Evolutionary conservation across 1,140 invertebrate genomes (phyloP), one percentile per base, ranked within the genome.

Genomic region (Limonius californicus): DNA sequence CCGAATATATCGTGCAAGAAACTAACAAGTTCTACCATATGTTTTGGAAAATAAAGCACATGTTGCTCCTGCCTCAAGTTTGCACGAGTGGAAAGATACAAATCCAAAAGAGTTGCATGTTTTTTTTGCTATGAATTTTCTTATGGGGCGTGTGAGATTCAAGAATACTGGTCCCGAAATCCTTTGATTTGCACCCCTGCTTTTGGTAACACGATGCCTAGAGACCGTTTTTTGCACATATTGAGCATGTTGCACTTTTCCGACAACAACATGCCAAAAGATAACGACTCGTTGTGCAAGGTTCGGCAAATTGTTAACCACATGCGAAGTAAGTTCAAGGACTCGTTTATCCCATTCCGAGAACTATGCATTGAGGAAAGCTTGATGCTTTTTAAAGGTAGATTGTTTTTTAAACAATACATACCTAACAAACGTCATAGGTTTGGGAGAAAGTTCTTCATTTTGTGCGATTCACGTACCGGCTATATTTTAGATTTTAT

Each of bases 391-490:
- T 19, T 6, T 19, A 54, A 54, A n/a, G 50, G 50, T 16, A 8
- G 27, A 11, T 11, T 32, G 50, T 21, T 54, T 21, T 54, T 54
- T 18, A 54, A 54, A 18, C 50, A 54, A 19, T 54, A 54, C 50
- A 54, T 54, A 19, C 50, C 50, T 7, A 6, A 14, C 11, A 54
- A 54, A 19, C 50, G 18, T 6, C 15, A 21, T n/a, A 2, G 50
- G 20, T 54, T 54, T 54, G 42, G 42, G 4, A 16, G 3, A 4
- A 16, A 16, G 14, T 16, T 6, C 14, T 14, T 16, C 14, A 6
- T 45, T 6, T n/a, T 32, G 27, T 32, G 4, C 11, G 27, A 11
- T 11, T 4, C 27, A 32, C 4, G 4, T 32, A 32, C 27, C 4
- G 27, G 27, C 4, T 32, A 32, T 32, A 32, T 32, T 6, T 11